Evolutionary conservation across 2,888 invertebrate genomes (phyloP), one percentile per base, ranked within the genome.

Genomic region (Eumerus sabulonum): DNA sequence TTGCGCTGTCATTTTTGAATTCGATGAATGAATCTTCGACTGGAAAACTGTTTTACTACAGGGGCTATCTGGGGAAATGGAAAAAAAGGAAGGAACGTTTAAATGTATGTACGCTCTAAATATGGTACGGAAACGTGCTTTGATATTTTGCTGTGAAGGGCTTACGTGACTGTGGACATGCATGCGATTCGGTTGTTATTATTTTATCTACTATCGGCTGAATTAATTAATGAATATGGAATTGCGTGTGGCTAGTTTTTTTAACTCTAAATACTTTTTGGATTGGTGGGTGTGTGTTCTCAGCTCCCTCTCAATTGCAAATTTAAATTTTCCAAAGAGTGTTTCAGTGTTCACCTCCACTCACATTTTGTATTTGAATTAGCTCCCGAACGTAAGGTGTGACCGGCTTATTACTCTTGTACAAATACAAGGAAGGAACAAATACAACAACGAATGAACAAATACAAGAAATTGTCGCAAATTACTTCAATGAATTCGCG

Each of bases 151-250:
- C 35, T 47, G 35, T 35, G 54, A 59, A 47, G 42, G 63, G 77
- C 72, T 77, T 77, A 77, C 77, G 77, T 77, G 77, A 72, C 77
- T 13, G 36, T 42, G 47, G 44, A 27, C 77, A 77, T 73, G 73
- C 67, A 62, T 72, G 36, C 57, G 19, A 12, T n/a, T 5, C 13
- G 54, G 67, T 76, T 48, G 54, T 11, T 40, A 9, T 47, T 72
- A 16, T 50, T 74, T 70, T 66, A 70, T 74, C 79, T 27, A 27
- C 79, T 74, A 68, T 64, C 74, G 36, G 19, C 35, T 17, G 40
- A 54, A 59, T 68, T 72, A 77, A 72, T 77, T 66, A 67, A 63
- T 38, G 42, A 63, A 77, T 63, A 63, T 35, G 66, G n/a, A n/a
- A n/a, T n/a, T n/a, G n/a, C n/a, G n/a, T n/a, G n/a, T n/a, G n/a